Evolutionary conservation across 1,140 invertebrate species (phyloP).

Genomic region (Eupeodes corollae): DNA sequence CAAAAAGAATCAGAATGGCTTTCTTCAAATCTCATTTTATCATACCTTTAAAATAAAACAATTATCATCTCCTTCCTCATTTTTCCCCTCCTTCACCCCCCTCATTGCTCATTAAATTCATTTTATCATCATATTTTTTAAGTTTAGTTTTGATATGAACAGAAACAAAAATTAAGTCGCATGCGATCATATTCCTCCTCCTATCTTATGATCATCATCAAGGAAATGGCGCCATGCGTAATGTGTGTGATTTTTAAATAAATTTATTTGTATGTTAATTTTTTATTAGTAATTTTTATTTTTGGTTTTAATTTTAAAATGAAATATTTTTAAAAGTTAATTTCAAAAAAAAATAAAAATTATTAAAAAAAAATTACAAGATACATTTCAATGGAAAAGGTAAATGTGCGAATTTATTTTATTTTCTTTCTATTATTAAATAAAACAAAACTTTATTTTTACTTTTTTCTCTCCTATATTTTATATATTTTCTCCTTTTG

Average conservation of each 20-base stretch:
- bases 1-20: neutral
- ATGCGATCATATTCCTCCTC: neutral
- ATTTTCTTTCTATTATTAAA: neutral
- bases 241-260: neutral
- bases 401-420: neutral
- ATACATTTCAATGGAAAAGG: neutral
- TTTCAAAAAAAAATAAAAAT: neutral
- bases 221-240: neutral
- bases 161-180: neutral
- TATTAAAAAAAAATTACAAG: neutral
- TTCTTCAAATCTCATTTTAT: neutral
- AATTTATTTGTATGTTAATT: neutral
- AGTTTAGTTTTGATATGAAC: neutral
- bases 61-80: no score
- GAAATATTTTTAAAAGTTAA: no score
- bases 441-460: neutral
- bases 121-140: no score
- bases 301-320: no score
- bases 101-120: no score
- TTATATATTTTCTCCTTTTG: neutral
- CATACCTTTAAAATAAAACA: neutral
- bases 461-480: neutral
- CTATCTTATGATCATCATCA: no score
- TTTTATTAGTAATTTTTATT: no score
- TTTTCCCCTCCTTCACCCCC: no score